A percentile compares a stretch with the other conserved stretches of the same genome.
Conservation (phyloP, 2,797 vertebrate species). For the Chelonia mydas region DNA sequence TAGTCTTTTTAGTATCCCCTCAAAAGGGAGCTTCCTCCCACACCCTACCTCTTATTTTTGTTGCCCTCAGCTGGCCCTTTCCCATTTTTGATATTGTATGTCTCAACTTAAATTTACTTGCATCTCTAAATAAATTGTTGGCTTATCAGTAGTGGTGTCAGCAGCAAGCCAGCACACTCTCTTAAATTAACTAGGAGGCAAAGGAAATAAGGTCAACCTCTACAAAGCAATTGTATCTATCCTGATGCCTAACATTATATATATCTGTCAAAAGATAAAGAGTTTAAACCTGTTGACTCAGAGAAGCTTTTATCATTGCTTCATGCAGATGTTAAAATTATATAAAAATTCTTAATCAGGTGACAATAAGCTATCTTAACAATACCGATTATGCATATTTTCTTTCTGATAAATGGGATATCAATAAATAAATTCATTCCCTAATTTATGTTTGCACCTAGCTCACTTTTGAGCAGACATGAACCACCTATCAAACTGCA, state of each 20-base stretch:
- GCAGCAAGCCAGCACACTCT: neutral
- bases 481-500: neutral
- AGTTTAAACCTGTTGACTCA: neutral
- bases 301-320: neutral
- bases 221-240: neutral
- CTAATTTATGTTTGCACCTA: neutral
- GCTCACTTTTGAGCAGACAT: neutral
- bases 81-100: neutral
- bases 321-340: neutral
- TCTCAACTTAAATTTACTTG: slow-evolving; percentile 1
- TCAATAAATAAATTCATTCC: neutral
- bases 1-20: too few species aligned
- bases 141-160: neutral
- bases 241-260: neutral
- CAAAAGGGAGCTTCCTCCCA: too few species aligned
- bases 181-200: neutral
- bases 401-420: neutral
- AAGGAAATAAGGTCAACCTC: neutral
- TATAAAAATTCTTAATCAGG: neutral
- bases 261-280: neutral
- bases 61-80: neutral
- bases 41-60: neutral
- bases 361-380: neutral
- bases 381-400: neutral
- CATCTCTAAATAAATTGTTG: neutral